These are phyloP conservation scores for Drosophila mettleri DNA, from an alignment of 2,888 invertebrate species.

Conservation along the genomic window DNA sequence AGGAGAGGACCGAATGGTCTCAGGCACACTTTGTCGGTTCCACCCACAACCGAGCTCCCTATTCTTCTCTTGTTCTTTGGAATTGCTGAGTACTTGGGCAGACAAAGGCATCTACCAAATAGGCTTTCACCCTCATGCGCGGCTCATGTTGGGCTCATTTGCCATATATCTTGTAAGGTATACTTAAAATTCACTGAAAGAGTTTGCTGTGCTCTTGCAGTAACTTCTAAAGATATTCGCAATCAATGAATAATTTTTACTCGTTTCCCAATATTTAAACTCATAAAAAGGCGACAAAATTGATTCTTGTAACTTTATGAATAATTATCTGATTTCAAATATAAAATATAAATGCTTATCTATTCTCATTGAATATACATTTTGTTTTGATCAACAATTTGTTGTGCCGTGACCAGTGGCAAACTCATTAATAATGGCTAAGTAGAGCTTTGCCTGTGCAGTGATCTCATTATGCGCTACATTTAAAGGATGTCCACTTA, in stretches of 20 bases:
- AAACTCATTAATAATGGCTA: conserved; percentile 49
- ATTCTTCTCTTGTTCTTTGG: conserved; percentile 8
- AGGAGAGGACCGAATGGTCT: conserved; percentile 3
- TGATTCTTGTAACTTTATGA: no score
- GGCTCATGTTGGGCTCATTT: conserved; percentile 26
- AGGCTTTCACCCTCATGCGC: conserved; percentile 66
- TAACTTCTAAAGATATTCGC: not conserved
- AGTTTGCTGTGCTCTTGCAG: not conserved
- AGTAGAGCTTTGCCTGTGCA: conserved; percentile 13
- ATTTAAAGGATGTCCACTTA: conserved; percentile 48
- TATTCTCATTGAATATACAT: no score
- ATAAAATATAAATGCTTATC: no score
- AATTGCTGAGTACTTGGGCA: conserved; percentile 56
- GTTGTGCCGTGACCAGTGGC: not conserved
- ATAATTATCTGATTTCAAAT: no score
- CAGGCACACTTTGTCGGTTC: not conserved
- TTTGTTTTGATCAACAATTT: not conserved
- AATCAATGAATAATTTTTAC: no score
- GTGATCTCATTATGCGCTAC: conserved; percentile 41
- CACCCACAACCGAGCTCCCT: conserved; percentile 1
- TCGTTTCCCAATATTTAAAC: no score
- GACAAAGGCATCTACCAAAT: conserved; percentile 51
- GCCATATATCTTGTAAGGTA: not conserved
- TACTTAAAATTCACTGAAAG: conserved; percentile 6
- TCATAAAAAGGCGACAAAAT: no score